Base-by-base conservation (phyloP, 2,888 invertebrate genomes). In the Drosophila glabriapex region DNA sequence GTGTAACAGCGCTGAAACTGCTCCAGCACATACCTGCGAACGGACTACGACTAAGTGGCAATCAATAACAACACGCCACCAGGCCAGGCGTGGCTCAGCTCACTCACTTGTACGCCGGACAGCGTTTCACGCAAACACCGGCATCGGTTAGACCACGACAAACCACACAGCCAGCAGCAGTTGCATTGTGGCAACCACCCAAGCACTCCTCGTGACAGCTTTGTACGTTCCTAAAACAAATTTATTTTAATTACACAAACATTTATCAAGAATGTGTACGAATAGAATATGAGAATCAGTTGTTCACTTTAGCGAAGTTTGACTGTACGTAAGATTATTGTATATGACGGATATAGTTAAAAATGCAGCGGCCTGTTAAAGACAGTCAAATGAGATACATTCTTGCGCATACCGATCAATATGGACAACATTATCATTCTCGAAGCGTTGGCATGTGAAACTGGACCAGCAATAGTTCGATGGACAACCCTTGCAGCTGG, bases 161-260 rank as follows among this genome's bases (percentile, higher is more conserved):
- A 0, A 96, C 95, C 46, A 94, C 94, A 91, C 98, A 98, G 92
- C 52, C 95, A 92, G 5, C 93, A 91, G 53, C 95, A 93, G 89
- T 89, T 14, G 41, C 22, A 70, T 92, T 89, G 33, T 71, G 75
- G 80, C 98, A 98, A 37, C 98, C 98, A 2, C 97, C 97, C 9
- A 98, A 92, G 91, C 98, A 98, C 90, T 97, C 95, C 2, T 94
- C 91, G 91, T 97, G 95, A 90, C 98, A 98, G 56, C 85, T 60
- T 10, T 62, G 60, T 19, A 76, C 58, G 25, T 75, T 81, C 58
- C 91, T 92, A 67, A 56, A 62, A 25, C 10, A 28, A 35, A 19
- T 49, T 25, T 4, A 46, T 16, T 25, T 9, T 9, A 25, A 46
- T 46, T 25, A 25, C 9, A 46, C 46, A 46, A 46, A 4, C 16